Evolutionary conservation across 2,888 invertebrate species (phyloP).

Genomic region (Ochropacha duplaris): DNA sequence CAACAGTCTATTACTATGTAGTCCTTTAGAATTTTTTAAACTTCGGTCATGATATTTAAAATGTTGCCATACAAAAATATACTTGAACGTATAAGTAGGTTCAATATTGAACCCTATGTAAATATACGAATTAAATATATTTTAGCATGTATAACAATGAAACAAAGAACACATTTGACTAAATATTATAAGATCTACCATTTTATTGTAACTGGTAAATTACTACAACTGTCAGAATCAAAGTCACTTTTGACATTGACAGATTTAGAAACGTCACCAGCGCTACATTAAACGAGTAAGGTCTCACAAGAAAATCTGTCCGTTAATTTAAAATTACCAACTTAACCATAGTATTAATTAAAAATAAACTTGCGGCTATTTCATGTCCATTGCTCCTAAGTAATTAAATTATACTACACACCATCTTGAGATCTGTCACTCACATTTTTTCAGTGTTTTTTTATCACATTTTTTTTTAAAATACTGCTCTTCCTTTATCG

Average conservation of each 20-base stretch:
- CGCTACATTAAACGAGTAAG: background rate
- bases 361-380: conserved; percentile 42
- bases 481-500: conserved; percentile 66
- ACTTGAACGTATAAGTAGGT: background rate
- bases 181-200: conserved; percentile 11
- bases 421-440: conserved; percentile 80
- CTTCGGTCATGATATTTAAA: conserved; percentile 4
- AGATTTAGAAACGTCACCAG: background rate
- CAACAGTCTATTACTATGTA: conserved; percentile 58
- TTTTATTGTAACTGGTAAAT: background rate
- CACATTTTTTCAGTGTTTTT: conserved; percentile 70
- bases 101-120: background rate
- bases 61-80: conserved; percentile 16
- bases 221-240: background rate
- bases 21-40: conserved; percentile 27
- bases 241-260: background rate
- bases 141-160: conserved; percentile 12
- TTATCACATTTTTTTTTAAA: conserved; percentile 73
- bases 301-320: conserved; percentile 18
- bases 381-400: conserved; percentile 57
- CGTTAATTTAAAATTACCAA: conserved; percentile 29
- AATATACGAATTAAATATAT: conserved; percentile 20
- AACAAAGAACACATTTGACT: conserved; percentile 57
- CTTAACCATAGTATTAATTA: conserved; percentile 42
- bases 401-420: conserved; percentile 70